Conservation (phyloP, 64 coral and sea anemone genomes). For the Cladopsammia gracilis region DNA sequence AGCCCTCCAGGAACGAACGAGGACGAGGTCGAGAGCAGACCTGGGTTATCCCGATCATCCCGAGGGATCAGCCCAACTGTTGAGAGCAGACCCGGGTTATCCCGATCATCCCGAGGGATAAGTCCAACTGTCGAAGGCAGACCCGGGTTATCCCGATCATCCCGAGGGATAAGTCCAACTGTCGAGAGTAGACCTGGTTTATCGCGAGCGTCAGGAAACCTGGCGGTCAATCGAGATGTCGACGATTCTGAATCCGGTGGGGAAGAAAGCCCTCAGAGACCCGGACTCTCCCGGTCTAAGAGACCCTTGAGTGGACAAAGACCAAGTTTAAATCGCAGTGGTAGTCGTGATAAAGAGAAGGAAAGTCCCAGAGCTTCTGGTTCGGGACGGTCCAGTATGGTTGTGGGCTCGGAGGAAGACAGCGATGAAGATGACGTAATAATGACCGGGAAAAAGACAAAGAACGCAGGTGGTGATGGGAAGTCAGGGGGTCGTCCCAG, state of each 20-base stretch:
- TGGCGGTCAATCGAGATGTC: not conserved
- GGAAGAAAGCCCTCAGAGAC: not conserved
- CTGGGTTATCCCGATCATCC: not conserved
- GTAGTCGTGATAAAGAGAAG: not conserved
- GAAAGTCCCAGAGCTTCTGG: not conserved
- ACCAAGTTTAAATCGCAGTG: not conserved
- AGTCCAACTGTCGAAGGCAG: not conserved
- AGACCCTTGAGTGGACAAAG: slow-evolving; percentile 16
- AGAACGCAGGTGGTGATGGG: not conserved
- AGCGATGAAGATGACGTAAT: slow-evolving; percentile 32
- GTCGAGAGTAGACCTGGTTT: not conserved
- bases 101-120: not conserved
- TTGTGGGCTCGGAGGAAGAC: slow-evolving; percentile 10
- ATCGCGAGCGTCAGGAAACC: not conserved
- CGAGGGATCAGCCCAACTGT: not conserved
- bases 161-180: not conserved
- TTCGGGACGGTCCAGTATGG: not conserved
- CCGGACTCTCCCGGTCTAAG: slow-evolving; percentile 8
- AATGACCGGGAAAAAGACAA: slow-evolving; percentile 16
- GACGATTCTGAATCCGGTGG: not conserved
- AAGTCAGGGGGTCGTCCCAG: slow-evolving; percentile 1
- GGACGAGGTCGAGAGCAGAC: not conserved
- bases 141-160: not conserved
- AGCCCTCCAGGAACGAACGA: not conserved
- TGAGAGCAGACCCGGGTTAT: not conserved